phyloP scores from a whole-genome alignment of 2,888 invertebrate species.

The Neelides folsomi region DNA sequence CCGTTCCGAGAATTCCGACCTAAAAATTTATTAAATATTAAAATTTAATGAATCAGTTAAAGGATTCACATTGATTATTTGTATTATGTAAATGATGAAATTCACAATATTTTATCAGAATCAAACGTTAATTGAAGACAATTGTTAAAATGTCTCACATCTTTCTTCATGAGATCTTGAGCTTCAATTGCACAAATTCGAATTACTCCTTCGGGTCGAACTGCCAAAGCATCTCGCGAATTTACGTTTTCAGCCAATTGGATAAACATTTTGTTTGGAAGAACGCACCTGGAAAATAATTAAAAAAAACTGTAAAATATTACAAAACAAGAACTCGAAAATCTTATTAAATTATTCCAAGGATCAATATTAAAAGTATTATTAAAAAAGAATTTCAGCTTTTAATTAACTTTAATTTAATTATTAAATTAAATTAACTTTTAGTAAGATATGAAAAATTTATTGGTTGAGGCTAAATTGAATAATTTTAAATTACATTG shows the following conservation, averaged over 20 bases:
- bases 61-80: too few species aligned
- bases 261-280: constrained; percentile 89
- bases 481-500: constrained; percentile 41
- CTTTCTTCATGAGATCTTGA: constrained; percentile 89
- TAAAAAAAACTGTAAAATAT: background rate
- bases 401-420: too few species aligned
- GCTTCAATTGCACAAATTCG: constrained; percentile 89
- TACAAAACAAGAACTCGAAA: too few species aligned
- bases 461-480: too few species aligned
- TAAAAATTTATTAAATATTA: constrained; percentile 1
- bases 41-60: background rate
- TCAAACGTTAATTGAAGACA: background rate
- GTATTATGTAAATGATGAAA: background rate
- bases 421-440: background rate
- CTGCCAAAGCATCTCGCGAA: constrained; percentile 38
- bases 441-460: too few species aligned
- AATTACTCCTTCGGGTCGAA: constrained; percentile 62
- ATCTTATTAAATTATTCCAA: too few species aligned
- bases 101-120: background rate
- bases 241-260: constrained; percentile 74
- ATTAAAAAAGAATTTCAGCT: too few species aligned
- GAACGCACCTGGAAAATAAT: constrained; percentile 43
- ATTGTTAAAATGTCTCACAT: constrained; percentile 40
- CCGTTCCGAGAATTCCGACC: constrained; percentile 73
- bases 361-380: too few species aligned